phyloP scores from a whole-genome alignment of 2,113 vertebrate species.

The Laterallus jamaicensis region DNA sequence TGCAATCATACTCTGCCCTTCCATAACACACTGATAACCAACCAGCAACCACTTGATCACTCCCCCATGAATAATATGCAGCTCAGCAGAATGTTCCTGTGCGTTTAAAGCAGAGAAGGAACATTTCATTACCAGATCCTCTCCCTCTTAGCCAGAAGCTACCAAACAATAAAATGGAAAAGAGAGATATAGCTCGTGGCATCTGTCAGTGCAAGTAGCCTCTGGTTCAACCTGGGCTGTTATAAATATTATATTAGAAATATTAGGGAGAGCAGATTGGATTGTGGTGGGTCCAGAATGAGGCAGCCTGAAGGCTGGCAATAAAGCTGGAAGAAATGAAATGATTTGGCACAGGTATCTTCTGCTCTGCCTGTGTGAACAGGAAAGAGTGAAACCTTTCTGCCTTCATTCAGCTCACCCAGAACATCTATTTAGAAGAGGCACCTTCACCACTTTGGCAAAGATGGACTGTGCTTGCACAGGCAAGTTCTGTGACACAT shows the following conservation, averaged over 20 bases:
- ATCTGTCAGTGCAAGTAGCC: slow-evolving; percentile 55
- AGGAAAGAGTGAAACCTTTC: neutral
- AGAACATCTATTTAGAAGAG: neutral
- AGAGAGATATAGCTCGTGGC: slow-evolving; percentile 44
- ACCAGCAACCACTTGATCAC: neutral
- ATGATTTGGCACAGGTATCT: slow-evolving; percentile 22
- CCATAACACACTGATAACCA: neutral
- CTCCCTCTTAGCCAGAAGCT: slow-evolving; percentile 51
- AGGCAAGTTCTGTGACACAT: neutral
- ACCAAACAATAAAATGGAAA: slow-evolving; percentile 56
- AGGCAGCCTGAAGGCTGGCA: slow-evolving; percentile 48
- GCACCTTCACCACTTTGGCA: neutral
- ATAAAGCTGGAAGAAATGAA: slow-evolving; percentile 48
- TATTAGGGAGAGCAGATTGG: slow-evolving; percentile 67
- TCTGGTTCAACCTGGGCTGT: slow-evolving; percentile 41
- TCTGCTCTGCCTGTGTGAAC: slow-evolving; percentile 11
- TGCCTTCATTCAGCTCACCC: neutral
- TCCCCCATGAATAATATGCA: neutral
- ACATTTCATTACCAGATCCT: slow-evolving; percentile 47
- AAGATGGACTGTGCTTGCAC: rapidly evolving
- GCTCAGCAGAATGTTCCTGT: neutral
- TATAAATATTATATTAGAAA: slow-evolving; percentile 70
- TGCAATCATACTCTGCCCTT: neutral
- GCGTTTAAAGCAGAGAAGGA: neutral
- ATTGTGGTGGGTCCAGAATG: slow-evolving; percentile 53